These are phyloP conservation scores for Arctia plantaginis DNA, from an alignment of 2,888 invertebrate genomes.

Conservation along the genomic window DNA sequence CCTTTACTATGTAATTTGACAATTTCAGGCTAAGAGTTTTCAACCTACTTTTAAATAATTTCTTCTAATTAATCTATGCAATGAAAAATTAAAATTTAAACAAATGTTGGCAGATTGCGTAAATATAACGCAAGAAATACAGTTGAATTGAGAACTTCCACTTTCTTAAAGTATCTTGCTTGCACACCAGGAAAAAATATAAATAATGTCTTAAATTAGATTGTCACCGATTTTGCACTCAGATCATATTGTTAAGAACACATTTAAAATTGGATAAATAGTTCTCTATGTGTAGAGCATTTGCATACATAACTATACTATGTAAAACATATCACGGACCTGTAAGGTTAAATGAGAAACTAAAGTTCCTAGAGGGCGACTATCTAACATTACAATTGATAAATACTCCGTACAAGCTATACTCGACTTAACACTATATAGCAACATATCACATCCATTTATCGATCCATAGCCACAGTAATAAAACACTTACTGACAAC, in stretches of 20 bases:
- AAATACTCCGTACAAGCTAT: slow-evolving; percentile 81
- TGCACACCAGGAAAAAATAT: slow-evolving; percentile 77
- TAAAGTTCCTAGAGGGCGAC: slow-evolving; percentile 72
- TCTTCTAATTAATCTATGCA: too few relatives aligned
- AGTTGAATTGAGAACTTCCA: slow-evolving; percentile 20
- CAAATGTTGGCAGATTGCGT: neutral
- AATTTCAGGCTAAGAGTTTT: too few relatives aligned
- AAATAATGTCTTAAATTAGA: slow-evolving; percentile 52
- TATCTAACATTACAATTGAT: slow-evolving; percentile 82
- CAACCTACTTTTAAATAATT: too few relatives aligned
- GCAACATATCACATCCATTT: slow-evolving; percentile 84
- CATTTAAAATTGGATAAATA: slow-evolving; percentile 67
- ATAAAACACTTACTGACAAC: slow-evolving; percentile 53
- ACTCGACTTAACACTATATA: slow-evolving; percentile 75
- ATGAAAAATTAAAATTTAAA: neutral
- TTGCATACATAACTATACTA: slow-evolving; percentile 62
- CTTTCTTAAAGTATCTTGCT: neutral
- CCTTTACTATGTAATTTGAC: too few relatives aligned
- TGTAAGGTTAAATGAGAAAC: slow-evolving; percentile 72
- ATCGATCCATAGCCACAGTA: slow-evolving; percentile 76
- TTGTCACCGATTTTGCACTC: slow-evolving; percentile 55
- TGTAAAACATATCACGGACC: slow-evolving; percentile 67
- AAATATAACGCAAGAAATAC: neutral
- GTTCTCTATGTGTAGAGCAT: slow-evolving; percentile 60
- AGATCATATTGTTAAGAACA: slow-evolving; percentile 64